Evolutionary conservation across 2,113 vertebrate species (phyloP).

Genomic region (Thermophis baileyi): DNA sequence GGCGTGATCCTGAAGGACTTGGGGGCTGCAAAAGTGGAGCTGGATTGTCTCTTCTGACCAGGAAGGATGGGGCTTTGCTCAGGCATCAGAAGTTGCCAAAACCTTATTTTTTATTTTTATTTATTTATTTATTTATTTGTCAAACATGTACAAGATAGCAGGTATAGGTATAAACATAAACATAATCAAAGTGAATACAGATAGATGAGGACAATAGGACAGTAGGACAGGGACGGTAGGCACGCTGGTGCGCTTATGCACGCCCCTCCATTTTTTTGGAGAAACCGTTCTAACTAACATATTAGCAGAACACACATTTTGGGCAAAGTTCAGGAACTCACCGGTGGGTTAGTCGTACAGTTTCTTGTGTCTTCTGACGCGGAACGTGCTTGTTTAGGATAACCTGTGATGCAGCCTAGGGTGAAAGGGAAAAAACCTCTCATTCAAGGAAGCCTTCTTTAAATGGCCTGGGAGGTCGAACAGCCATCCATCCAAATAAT

Average conservation of each 20-base stretch:
- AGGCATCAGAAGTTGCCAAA: background rate
- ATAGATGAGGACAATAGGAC: no score
- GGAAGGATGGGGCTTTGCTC: background rate
- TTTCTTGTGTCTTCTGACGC: conserved; percentile 51
- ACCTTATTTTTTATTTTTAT: no score
- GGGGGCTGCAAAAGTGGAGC: background rate
- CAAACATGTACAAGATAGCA: no score
- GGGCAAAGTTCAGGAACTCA: conserved; percentile 43
- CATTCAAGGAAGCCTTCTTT: background rate
- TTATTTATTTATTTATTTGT: no score
- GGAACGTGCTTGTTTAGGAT: conserved; percentile 1
- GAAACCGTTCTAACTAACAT: background rate
- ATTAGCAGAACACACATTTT: background rate
- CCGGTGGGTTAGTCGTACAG: conserved; percentile 62
- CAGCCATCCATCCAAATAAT: background rate
- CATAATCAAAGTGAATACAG: no score
- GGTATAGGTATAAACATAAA: no score
- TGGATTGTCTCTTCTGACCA: background rate
- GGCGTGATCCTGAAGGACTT: background rate
- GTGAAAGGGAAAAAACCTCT: conserved; percentile 7
- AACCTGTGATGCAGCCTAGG: conserved; percentile 47
- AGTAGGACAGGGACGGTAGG: no score
- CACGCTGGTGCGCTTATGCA: no score
- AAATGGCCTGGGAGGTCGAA: background rate
- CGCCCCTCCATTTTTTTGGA: no score